These are phyloP conservation scores for Nyctereutes procyonoides DNA, from an alignment of 2,113 vertebrate species.

Conservation along the genomic window DNA sequence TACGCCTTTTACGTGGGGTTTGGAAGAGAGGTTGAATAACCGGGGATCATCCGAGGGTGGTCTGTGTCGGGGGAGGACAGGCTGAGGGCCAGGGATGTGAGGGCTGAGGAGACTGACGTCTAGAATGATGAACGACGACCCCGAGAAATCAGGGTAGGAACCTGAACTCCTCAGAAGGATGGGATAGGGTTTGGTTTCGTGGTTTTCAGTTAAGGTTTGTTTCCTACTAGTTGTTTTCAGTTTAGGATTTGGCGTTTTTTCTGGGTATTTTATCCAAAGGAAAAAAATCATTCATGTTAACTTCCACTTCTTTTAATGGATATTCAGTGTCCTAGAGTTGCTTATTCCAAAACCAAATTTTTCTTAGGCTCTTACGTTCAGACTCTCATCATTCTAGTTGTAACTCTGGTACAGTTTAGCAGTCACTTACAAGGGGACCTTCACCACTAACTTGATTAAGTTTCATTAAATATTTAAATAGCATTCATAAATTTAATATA, in stretches of 20 bases:
- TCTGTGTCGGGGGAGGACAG: neutral
- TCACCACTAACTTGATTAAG: conserved; percentile 17
- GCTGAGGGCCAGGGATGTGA: neutral
- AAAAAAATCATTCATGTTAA: neutral
- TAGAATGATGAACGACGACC: neutral
- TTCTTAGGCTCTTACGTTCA: neutral
- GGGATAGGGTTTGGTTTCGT: neutral
- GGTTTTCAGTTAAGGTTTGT: neutral
- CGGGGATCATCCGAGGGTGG: neutral
- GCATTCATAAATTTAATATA: neutral
- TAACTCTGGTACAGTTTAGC: neutral
- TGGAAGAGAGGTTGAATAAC: neutral
- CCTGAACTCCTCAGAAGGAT: neutral
- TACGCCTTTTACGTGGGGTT: neutral
- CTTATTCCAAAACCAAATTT: neutral
- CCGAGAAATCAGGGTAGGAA: neutral
- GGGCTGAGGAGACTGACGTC: neutral
- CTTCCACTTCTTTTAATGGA: neutral
- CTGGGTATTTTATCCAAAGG: neutral
- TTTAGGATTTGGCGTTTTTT: neutral
- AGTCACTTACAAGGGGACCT: neutral
- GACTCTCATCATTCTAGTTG: conserved; percentile 27
- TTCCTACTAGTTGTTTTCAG: neutral
- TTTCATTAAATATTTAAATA: conserved; percentile 25
- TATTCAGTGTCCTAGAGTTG: neutral